These are phyloP conservation scores for Cochlearius cochlearius DNA, from an alignment of 2,113 vertebrate genomes.

Conservation along the genomic window DNA sequence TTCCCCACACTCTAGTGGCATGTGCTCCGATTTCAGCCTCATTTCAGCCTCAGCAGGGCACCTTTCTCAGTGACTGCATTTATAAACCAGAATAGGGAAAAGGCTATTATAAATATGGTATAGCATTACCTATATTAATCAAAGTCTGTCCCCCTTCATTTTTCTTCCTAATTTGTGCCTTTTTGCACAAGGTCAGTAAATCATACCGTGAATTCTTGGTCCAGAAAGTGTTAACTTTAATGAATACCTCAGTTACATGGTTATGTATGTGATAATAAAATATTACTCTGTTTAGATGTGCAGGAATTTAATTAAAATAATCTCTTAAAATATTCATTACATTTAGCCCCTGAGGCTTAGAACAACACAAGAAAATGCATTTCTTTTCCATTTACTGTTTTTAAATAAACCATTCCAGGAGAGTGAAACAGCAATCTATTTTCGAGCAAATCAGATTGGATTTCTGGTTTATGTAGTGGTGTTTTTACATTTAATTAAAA, in stretches of 20 bases:
- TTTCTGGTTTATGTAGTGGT: constrained; percentile 76
- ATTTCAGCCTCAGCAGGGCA: constrained; percentile 95
- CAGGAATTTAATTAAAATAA: constrained; percentile 91
- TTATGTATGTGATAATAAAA: constrained; percentile 83
- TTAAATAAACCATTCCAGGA: constrained; percentile 82
- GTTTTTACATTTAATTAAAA: constrained; percentile 83
- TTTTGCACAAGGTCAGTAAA: constrained; percentile 86
- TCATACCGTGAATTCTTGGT: constrained; percentile 79
- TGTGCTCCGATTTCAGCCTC: constrained; percentile 91
- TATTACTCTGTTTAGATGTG: constrained; percentile 87
- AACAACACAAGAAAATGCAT: constrained; percentile 80
- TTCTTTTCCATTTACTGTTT: constrained; percentile 82
- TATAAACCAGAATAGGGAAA: constrained; percentile 88
- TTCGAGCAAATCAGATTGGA: constrained; percentile 81
- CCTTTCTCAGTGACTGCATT: constrained; percentile 86
- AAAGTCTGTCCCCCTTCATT: constrained; percentile 88
- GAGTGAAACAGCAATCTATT: constrained; percentile 79
- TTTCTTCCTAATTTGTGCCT: constrained; percentile 92
- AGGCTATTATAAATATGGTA: constrained; percentile 92
- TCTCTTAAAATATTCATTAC: constrained; percentile 91
- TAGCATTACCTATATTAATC: constrained; percentile 98
- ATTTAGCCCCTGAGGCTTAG: constrained; percentile 81
- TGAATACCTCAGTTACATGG: constrained; percentile 83
- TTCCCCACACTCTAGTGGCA: constrained; percentile 86
- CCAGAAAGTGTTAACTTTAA: constrained; percentile 90